phyloP scores from a whole-genome alignment of 2,113 vertebrate species.

The Smithornis capensis region DNA sequence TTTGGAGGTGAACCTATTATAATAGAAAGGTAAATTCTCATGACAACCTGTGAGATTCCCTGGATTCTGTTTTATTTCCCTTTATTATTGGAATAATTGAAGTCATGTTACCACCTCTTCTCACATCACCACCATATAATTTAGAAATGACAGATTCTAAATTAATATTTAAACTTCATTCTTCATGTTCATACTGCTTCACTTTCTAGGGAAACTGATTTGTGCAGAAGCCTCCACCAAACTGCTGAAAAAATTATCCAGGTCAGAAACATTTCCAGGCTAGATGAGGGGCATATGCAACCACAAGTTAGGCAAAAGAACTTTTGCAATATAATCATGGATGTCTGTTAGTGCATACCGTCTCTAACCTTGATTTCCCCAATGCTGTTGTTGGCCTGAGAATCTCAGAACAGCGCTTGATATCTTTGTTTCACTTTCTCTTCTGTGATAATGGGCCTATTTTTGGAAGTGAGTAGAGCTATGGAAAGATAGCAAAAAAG shows the following conservation, averaged over 20 bases:
- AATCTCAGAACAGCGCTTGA: background rate
- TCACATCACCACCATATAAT: background rate
- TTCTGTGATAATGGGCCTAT: background rate
- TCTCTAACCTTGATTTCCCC: background rate
- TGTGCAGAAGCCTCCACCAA: background rate
- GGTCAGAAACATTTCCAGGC: background rate
- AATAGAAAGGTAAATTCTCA: background rate
- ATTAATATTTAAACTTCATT: background rate
- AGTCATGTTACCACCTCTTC: background rate
- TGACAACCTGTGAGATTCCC: background rate
- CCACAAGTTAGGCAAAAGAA: background rate
- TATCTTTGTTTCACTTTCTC: background rate
- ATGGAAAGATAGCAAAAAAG: background rate
- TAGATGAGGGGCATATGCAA: background rate
- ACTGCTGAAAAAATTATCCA: background rate
- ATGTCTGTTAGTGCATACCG: background rate
- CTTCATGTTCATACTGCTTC: background rate
- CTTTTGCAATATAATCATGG: background rate
- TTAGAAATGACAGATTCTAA: background rate
- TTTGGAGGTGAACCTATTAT: background rate
- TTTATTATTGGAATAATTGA: background rate
- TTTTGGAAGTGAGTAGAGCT: background rate
- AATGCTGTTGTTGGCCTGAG: background rate
- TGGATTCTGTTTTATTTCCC: background rate
- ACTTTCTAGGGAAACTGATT: background rate